These are phyloP conservation scores for Ficedula albicollis DNA, from an alignment of 2,797 vertebrate genomes.

Conservation along the genomic window DNA sequence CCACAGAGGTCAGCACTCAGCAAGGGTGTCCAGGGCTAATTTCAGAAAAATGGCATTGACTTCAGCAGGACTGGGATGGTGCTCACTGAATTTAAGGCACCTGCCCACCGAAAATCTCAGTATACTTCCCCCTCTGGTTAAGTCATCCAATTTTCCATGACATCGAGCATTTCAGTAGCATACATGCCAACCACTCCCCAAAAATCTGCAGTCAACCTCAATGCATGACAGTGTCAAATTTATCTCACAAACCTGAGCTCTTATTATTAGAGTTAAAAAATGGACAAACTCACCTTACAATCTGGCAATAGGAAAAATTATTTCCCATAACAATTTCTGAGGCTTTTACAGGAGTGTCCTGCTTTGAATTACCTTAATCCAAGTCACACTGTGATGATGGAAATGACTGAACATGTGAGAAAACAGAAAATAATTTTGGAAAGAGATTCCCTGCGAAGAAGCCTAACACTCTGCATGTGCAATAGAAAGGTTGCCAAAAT, in stretches of 20 bases:
- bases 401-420: neutral
- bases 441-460: neutral
- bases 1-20: neutral
- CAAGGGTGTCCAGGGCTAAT: neutral
- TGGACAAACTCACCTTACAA: neutral
- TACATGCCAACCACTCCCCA: neutral
- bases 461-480: neutral
- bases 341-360: neutral
- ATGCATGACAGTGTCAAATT: neutral
- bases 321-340: neutral
- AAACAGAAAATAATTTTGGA: neutral
- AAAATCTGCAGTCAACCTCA: neutral
- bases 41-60: neutral
- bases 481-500: neutral
- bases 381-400: neutral
- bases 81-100: neutral
- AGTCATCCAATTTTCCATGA: neutral
- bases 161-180: neutral
- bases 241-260: neutral
- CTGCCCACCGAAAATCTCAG: neutral
- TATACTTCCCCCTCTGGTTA: neutral
- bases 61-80: neutral
- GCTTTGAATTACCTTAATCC: conserved; percentile 15
- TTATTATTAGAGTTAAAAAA: neutral
- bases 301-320: neutral